Conservation (phyloP, 2,113 vertebrate species). For the Brienomyrus brachyistius region DNA sequence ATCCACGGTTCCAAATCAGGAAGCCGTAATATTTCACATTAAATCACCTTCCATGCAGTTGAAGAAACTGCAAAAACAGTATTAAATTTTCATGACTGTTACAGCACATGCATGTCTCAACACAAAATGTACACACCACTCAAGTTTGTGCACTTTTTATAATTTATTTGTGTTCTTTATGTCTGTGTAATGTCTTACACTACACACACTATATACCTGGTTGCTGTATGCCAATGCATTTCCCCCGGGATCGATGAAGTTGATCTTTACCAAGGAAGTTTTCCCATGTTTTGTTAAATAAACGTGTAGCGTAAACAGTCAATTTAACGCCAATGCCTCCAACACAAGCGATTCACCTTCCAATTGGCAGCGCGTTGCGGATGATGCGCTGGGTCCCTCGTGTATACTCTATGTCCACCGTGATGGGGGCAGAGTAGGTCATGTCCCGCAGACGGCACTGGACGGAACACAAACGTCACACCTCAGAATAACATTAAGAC, state of each 20-base stretch:
- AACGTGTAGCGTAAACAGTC: neutral
- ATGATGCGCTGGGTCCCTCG: conserved; percentile 96
- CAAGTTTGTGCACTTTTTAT: neutral
- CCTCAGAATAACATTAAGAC: neutral
- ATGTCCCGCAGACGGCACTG: conserved; percentile 95
- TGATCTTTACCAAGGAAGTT: neutral
- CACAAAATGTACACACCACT: neutral
- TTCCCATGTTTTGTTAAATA: neutral
- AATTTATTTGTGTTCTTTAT: neutral
- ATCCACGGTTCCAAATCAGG: neutral
- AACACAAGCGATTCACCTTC: conserved; percentile 63
- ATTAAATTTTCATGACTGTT: neutral
- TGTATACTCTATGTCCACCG: conserved; percentile 95
- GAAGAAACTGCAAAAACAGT: neutral
- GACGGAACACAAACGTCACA: neutral
- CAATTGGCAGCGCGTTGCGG: conserved; percentile 87
- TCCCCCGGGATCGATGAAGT: neutral
- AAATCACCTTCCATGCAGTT: neutral
- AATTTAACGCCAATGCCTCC: neutral
- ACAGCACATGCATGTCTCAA: neutral
- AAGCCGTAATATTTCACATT: neutral
- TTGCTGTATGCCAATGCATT: neutral
- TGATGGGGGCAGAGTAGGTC: conserved; percentile 93
- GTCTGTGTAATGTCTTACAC: neutral
- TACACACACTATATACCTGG: neutral